These are phyloP conservation scores for Hyposoter didymator DNA, from an alignment of 2,888 invertebrate species.

Conservation along the genomic window DNA sequence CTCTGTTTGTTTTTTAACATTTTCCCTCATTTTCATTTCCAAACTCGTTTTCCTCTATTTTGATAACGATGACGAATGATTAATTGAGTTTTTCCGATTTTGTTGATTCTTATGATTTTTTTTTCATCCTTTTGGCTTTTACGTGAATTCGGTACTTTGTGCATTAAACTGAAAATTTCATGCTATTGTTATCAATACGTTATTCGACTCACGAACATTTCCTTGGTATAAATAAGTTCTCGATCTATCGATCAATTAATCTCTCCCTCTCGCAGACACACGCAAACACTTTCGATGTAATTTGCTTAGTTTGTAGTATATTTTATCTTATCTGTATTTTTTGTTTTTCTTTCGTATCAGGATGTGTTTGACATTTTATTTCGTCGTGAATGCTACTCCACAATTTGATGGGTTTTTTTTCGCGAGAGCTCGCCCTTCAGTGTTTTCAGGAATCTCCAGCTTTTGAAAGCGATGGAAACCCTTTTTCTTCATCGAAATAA, in stretches of 20 bases:
- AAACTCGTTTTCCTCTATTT: background rate
- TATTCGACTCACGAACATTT: background rate
- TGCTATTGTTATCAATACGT: background rate
- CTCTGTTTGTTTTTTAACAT: conserved; percentile 22
- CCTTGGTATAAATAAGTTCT: background rate
- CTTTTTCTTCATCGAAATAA: background rate
- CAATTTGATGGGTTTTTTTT: background rate
- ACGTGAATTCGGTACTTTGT: background rate
- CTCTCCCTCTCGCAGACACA: background rate
- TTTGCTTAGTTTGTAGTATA: background rate
- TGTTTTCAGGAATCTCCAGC: background rate
- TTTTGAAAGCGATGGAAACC: background rate
- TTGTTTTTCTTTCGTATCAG: background rate
- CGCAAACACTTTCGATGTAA: background rate
- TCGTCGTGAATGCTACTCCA: background rate
- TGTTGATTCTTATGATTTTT: background rate
- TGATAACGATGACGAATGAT: background rate
- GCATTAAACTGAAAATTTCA: background rate
- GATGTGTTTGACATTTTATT: background rate
- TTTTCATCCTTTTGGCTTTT: background rate
- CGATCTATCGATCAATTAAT: background rate
- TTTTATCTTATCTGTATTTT: background rate
- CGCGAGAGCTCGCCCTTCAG: background rate
- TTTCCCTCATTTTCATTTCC: background rate
- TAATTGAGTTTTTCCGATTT: background rate